phyloP scores from a whole-genome alignment of 2,888 invertebrate genomes.

The Neoitamus cyanurus region DNA sequence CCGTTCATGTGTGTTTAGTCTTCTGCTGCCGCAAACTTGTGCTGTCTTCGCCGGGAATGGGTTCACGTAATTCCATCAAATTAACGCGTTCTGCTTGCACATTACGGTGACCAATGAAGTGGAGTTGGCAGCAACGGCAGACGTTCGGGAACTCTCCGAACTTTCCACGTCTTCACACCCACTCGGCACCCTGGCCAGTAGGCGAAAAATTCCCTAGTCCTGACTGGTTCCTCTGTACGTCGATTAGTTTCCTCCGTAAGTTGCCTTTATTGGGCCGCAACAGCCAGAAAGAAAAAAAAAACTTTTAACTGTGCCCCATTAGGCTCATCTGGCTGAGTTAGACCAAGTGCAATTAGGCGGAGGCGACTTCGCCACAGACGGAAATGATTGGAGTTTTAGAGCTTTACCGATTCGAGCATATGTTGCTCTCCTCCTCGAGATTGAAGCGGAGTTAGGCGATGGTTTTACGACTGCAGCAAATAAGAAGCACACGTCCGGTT shows the following conservation, averaged over 20 bases:
- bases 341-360: slow-evolving; percentile 44
- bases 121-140: slow-evolving; percentile 2
- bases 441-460: neutral
- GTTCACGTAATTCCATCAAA: slow-evolving; percentile 44
- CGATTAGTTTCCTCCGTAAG: slow-evolving; percentile 37
- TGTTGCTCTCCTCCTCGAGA: slow-evolving; percentile 21
- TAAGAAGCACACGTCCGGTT: neutral
- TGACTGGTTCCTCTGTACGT: neutral
- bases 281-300: slow-evolving; percentile 9
- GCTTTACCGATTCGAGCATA: slow-evolving; percentile 35
- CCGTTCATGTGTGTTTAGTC: slow-evolving; percentile 14
- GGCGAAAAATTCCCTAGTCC: neutral
- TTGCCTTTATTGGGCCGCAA: slow-evolving; percentile 19
- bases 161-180: neutral
- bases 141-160: neutral
- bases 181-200: slow-evolving; percentile 19
- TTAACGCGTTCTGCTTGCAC: slow-evolving; percentile 43
- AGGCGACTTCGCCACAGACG: slow-evolving; percentile 25
- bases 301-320: slow-evolving; percentile 45
- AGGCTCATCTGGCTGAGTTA: slow-evolving; percentile 45
- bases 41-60: slow-evolving; percentile 4
- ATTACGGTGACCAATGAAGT: slow-evolving; percentile 43
- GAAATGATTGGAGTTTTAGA: slow-evolving; percentile 47
- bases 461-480: slow-evolving; percentile 29
- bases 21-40: slow-evolving; percentile 8